Base-by-base conservation (phyloP, 2,113 vertebrate genomes). In the Semnopithecus entellus region DNA sequence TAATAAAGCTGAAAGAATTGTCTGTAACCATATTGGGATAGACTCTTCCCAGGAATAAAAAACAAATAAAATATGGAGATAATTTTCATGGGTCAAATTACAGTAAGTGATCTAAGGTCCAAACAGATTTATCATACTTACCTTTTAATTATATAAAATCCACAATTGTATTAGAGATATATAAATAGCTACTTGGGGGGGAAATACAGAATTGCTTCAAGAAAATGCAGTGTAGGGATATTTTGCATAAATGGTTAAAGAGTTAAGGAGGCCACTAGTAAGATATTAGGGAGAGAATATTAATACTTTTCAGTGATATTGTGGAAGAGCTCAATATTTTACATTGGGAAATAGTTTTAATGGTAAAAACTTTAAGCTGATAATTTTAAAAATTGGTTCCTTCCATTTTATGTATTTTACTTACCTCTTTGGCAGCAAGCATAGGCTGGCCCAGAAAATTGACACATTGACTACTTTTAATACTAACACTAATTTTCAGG, bases 1-100 rank as follows among this genome's bases (percentile, higher is more conserved):
- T 98, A 98, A 98, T 98, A 97, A 95, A 82, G 32, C 61, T 90
- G 61, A 97, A 97, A 98, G 91, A 97, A 96, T 38, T 90, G 75
- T 88, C 92, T 61, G 57, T 48, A 85, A 93, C 55, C 57, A 61
- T 80, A 88, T 70, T 72, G 73, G 5, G 91, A 94, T 55, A 93
- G 89, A 92, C n/a, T 96, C 25, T 95, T 86, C n/a, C 25, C 92
- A 97, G 55, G 79, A 90, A 95, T 88, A 83, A 43, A 59, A 59
- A 89, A 93, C 72, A 94, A 96, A 92, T 95, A 94, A 96, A 97
- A 82, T 73, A 45, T 70, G n/a, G 48, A 43, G 61, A 91, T 85
- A 3, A 55, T 94, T 90, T 97, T 76, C 88, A 78, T 48, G 59
- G 78, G 27, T 94, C 81, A 96, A 91, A 93, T 97, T 79, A 95